Base-by-base conservation (phyloP, 2,113 vertebrate species). In the Esox niger region DNA sequence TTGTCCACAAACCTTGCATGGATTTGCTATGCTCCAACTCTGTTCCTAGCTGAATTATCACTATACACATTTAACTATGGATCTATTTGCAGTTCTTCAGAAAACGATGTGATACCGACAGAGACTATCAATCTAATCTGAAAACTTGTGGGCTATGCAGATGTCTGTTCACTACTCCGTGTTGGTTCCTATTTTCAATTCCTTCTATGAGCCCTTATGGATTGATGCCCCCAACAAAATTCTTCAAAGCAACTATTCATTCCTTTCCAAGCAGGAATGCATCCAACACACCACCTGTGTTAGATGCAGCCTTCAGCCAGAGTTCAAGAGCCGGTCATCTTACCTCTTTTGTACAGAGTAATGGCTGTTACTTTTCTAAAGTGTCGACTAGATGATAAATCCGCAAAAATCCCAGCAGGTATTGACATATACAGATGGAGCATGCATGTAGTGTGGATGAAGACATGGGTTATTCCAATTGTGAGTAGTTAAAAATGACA, bases 311-410 rank as follows among this genome's bases (percentile, higher is more conserved):
- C 20, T 47, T 10, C 38, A 59, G 57, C 6, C 20, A 10, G 43
- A 64, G 79, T 86, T 86, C 72, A 77, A 72, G 64, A 49, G 46
- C 59, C 68, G 78, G 81, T 81, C 78, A 64, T 60, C 54, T 69
- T 55, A 27, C 56, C 20, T 54, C n/a, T 61, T 59, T 33, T 63
- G 31, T 62, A 66, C 66, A 73, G 66, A 77, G 55, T 63, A 71
- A 65, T 73, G 78, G 64, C 52, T 63, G 54, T 60, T 60, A 21
- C 30, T 29, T 33, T n/a, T 21, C 13, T 9, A n/a, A 29, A 70
- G 67, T 71, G 69, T 74, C 23, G 27, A 71, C 71, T 68, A 65
- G 69, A 76, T 82, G 79, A 80, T 84, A 60, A 81, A 86, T 83
- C 64, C 71, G 73, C 76, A 63, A 77, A 75, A 67, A 66, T 57